Evolutionary conservation across 2,888 invertebrate genomes (phyloP).

Genomic region (Drosophila conformis): DNA sequence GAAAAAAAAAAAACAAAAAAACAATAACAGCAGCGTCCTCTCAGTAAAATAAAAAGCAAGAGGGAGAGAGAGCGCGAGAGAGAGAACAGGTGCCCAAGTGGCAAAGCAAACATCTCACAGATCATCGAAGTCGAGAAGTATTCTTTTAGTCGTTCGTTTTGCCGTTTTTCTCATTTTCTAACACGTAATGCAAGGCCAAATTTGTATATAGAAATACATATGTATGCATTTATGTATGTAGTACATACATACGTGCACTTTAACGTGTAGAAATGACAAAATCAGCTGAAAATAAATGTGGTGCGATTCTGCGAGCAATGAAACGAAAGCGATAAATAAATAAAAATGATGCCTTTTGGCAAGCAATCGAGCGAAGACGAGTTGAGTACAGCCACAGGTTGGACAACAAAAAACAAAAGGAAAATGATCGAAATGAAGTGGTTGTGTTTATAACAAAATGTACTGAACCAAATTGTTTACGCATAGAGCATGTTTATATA

Average conservation of each 20-base stretch:
- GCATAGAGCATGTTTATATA: background rate
- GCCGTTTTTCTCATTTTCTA: constrained; percentile 15
- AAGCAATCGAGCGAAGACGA: constrained; percentile 13
- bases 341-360: constrained; percentile 19
- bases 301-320: constrained; percentile 29
- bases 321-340: constrained; percentile 19
- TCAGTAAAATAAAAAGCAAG: background rate
- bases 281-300: constrained; percentile 71
- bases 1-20: background rate
- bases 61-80: background rate
- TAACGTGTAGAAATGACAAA: constrained; percentile 61
- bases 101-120: constrained; percentile 24
- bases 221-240: constrained; percentile 10
- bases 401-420: constrained; percentile 4
- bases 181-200: constrained; percentile 33
- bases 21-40: constrained; percentile 15
- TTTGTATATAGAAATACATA: constrained; percentile 6
- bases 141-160: constrained; percentile 10
- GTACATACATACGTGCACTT: constrained; percentile 3
- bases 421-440: background rate
- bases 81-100: constrained; percentile 5
- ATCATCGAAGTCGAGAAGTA: constrained; percentile 29
- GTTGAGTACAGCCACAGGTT: constrained; percentile 27
- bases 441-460: constrained; percentile 6
- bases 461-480: constrained; percentile 1